Conservation (phyloP, 2,113 vertebrate genomes). For the Isichthys henryi region DNA sequence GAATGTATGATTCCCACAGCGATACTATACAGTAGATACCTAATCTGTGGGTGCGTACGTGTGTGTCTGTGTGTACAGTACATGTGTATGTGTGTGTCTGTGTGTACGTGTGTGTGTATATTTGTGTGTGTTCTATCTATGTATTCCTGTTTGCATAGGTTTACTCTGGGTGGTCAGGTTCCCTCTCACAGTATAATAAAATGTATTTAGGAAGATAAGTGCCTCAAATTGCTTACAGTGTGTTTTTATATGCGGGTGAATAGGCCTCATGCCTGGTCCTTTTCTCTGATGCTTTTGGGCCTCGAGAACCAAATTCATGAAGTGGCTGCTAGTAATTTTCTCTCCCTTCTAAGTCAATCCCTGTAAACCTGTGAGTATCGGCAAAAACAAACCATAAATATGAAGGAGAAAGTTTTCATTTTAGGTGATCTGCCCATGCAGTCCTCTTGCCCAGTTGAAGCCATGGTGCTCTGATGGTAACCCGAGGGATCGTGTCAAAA, state of each 20-base stretch:
- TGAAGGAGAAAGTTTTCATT: background rate
- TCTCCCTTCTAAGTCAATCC: background rate
- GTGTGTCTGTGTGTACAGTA: background rate
- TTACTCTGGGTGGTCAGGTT: background rate
- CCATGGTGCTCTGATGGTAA: background rate
- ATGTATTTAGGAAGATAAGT: background rate
- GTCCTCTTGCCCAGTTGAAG: background rate
- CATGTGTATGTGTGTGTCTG: background rate
- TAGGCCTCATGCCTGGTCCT: background rate
- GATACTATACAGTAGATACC: background rate
- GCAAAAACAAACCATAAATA: background rate
- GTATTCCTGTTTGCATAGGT: background rate
- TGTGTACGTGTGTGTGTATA: background rate
- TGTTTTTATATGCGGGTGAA: background rate
- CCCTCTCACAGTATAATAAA: background rate
- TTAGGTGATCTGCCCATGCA: background rate
- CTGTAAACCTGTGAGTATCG: background rate
- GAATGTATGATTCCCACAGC: background rate
- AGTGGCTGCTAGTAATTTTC: background rate
- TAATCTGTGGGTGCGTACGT: background rate
- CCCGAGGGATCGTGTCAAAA: slow-evolving; percentile 40
- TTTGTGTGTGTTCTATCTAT: background rate
- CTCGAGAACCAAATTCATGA: background rate
- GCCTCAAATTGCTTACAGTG: background rate
- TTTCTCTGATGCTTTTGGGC: background rate